Base-by-base conservation (phyloP, 2,797 vertebrate genomes). In the Paedocypris micromegethes region DNA sequence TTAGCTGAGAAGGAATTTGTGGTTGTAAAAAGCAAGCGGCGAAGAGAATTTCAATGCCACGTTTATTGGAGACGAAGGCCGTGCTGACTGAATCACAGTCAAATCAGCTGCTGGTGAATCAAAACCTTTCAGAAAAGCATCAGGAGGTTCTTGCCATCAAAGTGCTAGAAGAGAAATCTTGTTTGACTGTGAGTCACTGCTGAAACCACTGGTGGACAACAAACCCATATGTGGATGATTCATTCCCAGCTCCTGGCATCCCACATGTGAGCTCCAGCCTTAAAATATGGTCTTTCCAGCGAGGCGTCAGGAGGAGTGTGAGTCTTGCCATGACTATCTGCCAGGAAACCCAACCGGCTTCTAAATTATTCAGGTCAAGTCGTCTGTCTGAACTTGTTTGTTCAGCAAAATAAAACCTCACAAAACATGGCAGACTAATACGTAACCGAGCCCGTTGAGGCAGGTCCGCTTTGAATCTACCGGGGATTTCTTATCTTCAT, bases 101-200 rank as follows among this genome's bases (percentile, higher is more conserved):
- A 23, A 23, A 23, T 23, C 23, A 23, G 23, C 23, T 23, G 23
- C 23, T 23, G 23, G 23, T 23, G 23, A 66, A 57, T 9, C 23
- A 4, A 5, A 48, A 45, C 38, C 50, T 58, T 58, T 46, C 54
- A 55, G 38, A 56, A 56, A 55, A 50, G 54, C 39, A 53, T 43
- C 6, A 54, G 40, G 7, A 37, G 55, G 48, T 56, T 2, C n/a
- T 59, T 39, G 9, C 4, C 66, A 39, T 5, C 48, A 59, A 67
- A 60, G 49, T 0, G 2, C 7, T 9, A 43, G 3, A 42, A 5
- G 9, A 39, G 23, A 40, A 3, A 51, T 57, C 45, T 2, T 51
- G 48, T 39, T 52, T 5, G 2, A 37, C 42, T 64, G 46, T 78
- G 77, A 78, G 71, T 73, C 73, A 78, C 57, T 58, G 49, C 45